A percentile compares a stretch with the other conserved stretches of the same genome.
Evolutionary conservation across 2,797 vertebrate species (phyloP).

Genomic region (Limnodromus scolopaceus): DNA sequence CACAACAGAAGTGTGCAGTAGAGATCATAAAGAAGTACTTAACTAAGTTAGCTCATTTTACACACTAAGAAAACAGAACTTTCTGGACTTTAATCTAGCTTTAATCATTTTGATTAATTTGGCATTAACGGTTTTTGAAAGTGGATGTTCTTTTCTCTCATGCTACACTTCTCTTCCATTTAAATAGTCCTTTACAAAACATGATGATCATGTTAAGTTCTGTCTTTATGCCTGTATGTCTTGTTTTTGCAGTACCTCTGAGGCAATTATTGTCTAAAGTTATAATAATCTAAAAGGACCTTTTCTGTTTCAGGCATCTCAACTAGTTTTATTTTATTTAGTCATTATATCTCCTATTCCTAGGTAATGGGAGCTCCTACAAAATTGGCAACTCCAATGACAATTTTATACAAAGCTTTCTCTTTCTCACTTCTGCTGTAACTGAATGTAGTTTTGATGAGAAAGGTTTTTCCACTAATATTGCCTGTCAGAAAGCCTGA

Average conservation of each 20-base stretch:
- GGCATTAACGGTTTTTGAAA: not conserved
- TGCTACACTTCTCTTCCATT: not conserved
- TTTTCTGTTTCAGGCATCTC: conserved; percentile 2
- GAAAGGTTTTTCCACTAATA: conserved; percentile 16
- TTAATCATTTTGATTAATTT: not conserved
- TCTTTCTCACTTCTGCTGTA: not conserved
- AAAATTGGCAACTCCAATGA: not conserved
- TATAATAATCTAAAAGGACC: not conserved
- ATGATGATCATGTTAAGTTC: not conserved
- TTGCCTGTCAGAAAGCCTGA: not conserved
- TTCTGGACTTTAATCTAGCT: not conserved
- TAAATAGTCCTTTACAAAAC: not conserved
- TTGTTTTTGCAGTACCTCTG: not conserved
- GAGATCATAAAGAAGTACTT: not conserved
- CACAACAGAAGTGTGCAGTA: not conserved
- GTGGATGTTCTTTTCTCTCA: not conserved
- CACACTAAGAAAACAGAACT: not conserved
- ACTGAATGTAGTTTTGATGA: not conserved
- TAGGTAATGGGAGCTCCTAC: not conserved
- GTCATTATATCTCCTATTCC: not conserved
- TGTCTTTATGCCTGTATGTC: not conserved
- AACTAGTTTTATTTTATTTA: conserved; percentile 28
- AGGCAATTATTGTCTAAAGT: not conserved
- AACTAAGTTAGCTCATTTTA: not conserved
- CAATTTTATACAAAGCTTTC: not conserved